Evolutionary conservation across 2,113 vertebrate species (phyloP).

Genomic region (Gallinago media): DNA sequence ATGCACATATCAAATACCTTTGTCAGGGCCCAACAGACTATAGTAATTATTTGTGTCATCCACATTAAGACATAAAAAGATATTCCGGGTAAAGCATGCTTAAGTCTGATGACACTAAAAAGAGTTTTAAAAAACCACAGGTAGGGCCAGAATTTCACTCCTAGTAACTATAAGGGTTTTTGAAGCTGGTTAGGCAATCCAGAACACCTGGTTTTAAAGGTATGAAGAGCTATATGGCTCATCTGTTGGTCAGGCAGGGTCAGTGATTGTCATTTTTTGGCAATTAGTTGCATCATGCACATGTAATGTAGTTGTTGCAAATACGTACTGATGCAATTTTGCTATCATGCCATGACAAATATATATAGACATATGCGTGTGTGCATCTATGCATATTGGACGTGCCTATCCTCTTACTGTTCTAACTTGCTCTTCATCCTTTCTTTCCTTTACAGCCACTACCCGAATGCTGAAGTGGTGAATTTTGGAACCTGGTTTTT

Average conservation of each 20-base stretch:
- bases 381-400: neutral
- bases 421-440: neutral
- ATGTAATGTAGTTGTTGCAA: neutral
- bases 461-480: constrained; percentile 92
- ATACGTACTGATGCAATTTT: neutral
- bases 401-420: neutral
- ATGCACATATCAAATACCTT: neutral
- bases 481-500: constrained; percentile 99
- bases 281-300: neutral
- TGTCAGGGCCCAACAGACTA: neutral
- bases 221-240: neutral
- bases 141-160: neutral
- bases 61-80: neutral
- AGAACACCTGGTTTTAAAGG: neutral
- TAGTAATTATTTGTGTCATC: neutral
- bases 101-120: neutral
- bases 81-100: neutral
- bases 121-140: neutral
- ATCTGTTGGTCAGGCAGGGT: accelerated
- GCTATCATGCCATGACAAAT: neutral
- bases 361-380: accelerated
- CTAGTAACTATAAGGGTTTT: neutral
- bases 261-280: neutral
- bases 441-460: constrained; percentile 83
- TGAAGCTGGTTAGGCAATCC: neutral